Evolutionary conservation across 2,797 vertebrate species (phyloP).

Genomic region (Eulemur albifrons): DNA sequence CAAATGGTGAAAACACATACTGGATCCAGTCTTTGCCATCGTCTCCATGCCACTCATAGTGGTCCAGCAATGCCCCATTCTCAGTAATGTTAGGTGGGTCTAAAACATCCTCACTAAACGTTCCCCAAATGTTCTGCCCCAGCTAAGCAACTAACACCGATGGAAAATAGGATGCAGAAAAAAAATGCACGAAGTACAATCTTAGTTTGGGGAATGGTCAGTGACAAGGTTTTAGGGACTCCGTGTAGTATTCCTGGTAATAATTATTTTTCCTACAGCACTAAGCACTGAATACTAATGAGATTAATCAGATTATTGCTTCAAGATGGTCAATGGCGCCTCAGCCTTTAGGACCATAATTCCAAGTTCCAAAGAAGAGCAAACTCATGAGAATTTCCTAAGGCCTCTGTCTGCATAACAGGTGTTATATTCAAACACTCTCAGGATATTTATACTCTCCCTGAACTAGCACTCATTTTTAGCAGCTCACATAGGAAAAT

Average conservation of each 20-base stretch:
- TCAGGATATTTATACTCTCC: background rate
- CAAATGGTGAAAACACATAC: background rate
- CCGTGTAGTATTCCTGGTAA: background rate
- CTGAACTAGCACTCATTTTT: background rate
- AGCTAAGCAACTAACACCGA: background rate
- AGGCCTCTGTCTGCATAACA: background rate
- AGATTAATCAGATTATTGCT: background rate
- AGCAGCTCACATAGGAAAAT: constrained; percentile 9
- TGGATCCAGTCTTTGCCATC: background rate
- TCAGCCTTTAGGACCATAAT: background rate
- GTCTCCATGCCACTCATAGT: background rate
- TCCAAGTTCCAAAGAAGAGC: background rate
- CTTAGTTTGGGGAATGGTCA: background rate
- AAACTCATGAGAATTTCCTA: background rate
- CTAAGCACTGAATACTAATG: background rate
- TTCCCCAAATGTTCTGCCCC: background rate
- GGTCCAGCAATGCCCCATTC: background rate
- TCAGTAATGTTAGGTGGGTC: background rate
- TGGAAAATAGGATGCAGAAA: background rate
- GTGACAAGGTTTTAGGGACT: background rate
- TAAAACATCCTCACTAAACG: background rate
- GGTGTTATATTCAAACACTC: background rate
- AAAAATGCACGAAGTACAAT: background rate
- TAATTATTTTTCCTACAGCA: background rate
- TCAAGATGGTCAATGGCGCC: background rate